Base-by-base conservation (phyloP, 2,797 vertebrate genomes). In the Chaetophractus vellerosus region DNA sequence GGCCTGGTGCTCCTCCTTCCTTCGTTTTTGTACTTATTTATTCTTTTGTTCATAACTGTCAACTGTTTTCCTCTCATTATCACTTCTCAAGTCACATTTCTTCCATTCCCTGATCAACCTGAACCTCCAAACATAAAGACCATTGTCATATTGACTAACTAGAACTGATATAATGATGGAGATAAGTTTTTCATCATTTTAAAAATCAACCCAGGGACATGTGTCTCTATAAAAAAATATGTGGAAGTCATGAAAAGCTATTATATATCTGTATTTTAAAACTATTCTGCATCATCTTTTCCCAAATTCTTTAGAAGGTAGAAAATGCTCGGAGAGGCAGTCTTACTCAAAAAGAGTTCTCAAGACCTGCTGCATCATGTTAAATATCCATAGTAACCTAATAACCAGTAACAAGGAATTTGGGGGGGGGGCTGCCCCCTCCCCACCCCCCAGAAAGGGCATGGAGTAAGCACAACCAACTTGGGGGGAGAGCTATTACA, bases 1-100 rank as follows among this genome's bases (percentile, higher is more conserved):
- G 83, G 8, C 41, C 41, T 12, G 24, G 41, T 74, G 6, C 5
- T 14, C 26, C 52, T 79, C 12, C 55, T 41, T 11, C 21, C 48
- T 74, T 79, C 19, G 11, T 48, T 55, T 68, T 86, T 24, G 1
- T 15, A 45, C 9, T 52, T 11, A 64, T 23, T 50, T n/a, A 57
- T 48, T 75, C 33, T 79, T 50, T 79, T 76, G 6, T 36, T 88
- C 71, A 38, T 68, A 57, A 50, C 52, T 68, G 14, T 41, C 38
- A n/a, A 33, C 41, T 41, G 7, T 79, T 76, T 38, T 83, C 12
- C 31, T 68, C 8, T 63, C 63, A 28, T 81, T 79, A 59, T 26
- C 7, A 57, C 63, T 84, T 81, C 38, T 85, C 9, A 48, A 81
- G 15, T 68, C 33, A 85, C 4, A 91, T 85, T 88, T 94, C 28